Evolutionary conservation across 1,140 invertebrate genomes (phyloP).

Genomic region (Oedothorax gibbosus): DNA sequence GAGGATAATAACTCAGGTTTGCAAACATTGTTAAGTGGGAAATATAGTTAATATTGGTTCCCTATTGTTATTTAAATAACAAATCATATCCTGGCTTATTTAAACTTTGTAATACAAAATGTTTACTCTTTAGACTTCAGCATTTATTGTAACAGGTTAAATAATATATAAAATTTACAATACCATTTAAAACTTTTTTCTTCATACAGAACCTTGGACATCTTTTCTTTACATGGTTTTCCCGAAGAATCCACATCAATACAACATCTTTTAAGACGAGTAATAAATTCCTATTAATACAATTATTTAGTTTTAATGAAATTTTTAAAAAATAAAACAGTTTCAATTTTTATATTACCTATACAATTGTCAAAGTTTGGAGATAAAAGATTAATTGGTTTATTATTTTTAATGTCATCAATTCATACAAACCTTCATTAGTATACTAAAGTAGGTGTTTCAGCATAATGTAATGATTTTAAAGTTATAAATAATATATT

Average conservation of each 20-base stretch:
- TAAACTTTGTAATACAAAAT: neutral
- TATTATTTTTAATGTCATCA: too few species aligned
- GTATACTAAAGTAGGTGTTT: too few species aligned
- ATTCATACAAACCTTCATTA: too few species aligned
- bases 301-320: neutral
- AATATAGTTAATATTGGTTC: neutral
- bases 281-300: conserved; percentile 35
- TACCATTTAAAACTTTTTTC: neutral
- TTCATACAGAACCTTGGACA: conserved; percentile 51
- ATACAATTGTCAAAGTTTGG: too few species aligned
- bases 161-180: neutral
- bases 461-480: too few species aligned
- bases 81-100: neutral
- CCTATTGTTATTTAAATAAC: neutral
- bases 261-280: conserved; percentile 7
- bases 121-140: neutral
- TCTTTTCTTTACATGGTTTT: conserved; percentile 52
- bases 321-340: neutral
- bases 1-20: neutral
- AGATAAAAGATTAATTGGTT: too few species aligned
- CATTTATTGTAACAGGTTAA: neutral
- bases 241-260: conserved; percentile 52
- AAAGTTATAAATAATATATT: too few species aligned
- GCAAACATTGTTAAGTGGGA: neutral
- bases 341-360: too few species aligned